These are phyloP conservation scores for Tetramorium parvispinum DNA, from an alignment of 1,140 invertebrate species.

Conservation along the genomic window DNA sequence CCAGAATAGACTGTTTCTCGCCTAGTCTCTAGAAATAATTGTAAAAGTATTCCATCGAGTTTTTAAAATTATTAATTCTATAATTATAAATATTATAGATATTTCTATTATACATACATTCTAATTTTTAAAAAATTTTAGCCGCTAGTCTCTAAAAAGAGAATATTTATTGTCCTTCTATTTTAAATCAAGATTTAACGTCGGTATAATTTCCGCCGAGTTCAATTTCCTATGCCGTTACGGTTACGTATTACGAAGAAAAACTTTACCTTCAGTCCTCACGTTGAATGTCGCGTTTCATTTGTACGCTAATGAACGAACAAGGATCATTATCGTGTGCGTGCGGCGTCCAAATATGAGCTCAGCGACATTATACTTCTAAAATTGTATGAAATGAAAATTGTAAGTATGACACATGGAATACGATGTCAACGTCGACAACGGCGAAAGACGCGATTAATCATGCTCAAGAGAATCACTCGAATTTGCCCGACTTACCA, in stretches of 20 bases:
- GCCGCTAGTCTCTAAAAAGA: not conserved
- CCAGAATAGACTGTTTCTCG: not conserved
- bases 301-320: too few species aligned
- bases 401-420: not conserved
- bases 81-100: too few species aligned
- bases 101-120: too few species aligned
- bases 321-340: too few species aligned
- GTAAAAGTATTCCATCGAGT: not conserved
- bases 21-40: not conserved
- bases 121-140: not conserved
- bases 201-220: not conserved
- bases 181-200: not conserved
- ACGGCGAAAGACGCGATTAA: not conserved
- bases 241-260: too few species aligned
- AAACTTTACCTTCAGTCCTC: too few species aligned
- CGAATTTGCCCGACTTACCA: not conserved
- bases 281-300: too few species aligned
- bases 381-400: too few species aligned
- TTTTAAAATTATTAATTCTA: not conserved
- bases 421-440: not conserved
- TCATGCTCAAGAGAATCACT: not conserved
- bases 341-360: too few species aligned
- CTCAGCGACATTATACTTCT: too few species aligned
- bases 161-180: not conserved
- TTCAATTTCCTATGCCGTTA: too few species aligned